phyloP scores from a whole-genome alignment of 2,113 vertebrate genomes.

The Meles meles region DNA sequence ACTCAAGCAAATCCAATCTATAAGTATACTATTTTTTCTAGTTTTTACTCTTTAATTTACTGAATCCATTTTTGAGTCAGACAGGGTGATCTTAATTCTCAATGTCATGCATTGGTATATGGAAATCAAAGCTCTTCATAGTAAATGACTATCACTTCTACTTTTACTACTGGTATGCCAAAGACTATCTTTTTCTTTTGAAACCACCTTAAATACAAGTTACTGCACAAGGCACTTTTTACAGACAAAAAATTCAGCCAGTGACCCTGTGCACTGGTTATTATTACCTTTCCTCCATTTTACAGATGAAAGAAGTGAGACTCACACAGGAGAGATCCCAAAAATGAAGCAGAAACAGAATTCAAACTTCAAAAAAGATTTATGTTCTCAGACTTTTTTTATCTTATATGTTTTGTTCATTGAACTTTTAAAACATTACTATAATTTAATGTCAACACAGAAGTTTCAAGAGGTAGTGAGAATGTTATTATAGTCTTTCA shows the following conservation, averaged over 20 bases:
- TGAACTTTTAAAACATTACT: conserved; percentile 61
- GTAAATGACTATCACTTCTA: neutral
- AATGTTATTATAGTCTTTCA: conserved; percentile 66
- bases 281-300: neutral
- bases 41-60: neutral
- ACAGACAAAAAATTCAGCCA: neutral
- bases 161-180: neutral
- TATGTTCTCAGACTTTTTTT: neutral
- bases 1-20: neutral
- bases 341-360: neutral
- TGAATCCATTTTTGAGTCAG: neutral
- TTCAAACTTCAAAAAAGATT: neutral
- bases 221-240: neutral
- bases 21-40: neutral
- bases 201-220: neutral
- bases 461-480: conserved; percentile 42
- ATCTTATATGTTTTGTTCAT: conserved; percentile 55
- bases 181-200: neutral
- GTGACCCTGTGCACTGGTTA: neutral
- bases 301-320: neutral
- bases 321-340: neutral
- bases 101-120: neutral
- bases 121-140: neutral
- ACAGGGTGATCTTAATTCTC: neutral
- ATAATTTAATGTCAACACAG: conserved; percentile 66